Evolutionary conservation across 1,140 invertebrate species (phyloP).

Genomic region (Drosophila kepulauana): DNA sequence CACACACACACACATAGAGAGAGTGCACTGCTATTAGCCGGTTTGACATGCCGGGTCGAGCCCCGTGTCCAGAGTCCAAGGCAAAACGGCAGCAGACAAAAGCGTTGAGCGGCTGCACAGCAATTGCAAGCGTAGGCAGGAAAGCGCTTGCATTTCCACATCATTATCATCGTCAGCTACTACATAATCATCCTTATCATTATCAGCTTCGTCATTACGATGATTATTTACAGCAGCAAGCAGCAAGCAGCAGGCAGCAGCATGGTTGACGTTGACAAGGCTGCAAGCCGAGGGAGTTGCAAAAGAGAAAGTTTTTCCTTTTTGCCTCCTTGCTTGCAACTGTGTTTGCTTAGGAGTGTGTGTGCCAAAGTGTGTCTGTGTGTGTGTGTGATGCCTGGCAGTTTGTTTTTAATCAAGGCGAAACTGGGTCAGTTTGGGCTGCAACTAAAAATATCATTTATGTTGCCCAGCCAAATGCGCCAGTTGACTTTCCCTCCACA

Average conservation of each 20-base stretch:
- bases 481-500: slow-evolving; percentile 70
- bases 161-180: neutral
- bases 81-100: slow-evolving; percentile 37
- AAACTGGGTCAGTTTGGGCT: slow-evolving; percentile 79
- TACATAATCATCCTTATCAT: slow-evolving; percentile 18
- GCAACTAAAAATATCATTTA: slow-evolving; percentile 83
- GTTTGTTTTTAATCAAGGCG: slow-evolving; percentile 82
- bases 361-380: slow-evolving; percentile 23
- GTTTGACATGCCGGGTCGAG: slow-evolving; percentile 48
- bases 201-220: slow-evolving; percentile 8
- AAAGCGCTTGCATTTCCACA: slow-evolving; percentile 35
- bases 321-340: slow-evolving; percentile 38
- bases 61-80: slow-evolving; percentile 46
- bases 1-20: slow-evolving; percentile 10
- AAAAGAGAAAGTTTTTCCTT: slow-evolving; percentile 65
- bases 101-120: slow-evolving; percentile 47
- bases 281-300: slow-evolving; percentile 52
- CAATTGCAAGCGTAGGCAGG: slow-evolving; percentile 32
- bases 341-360: slow-evolving; percentile 54
- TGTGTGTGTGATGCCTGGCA: slow-evolving; percentile 54
- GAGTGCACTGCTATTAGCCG: slow-evolving; percentile 29
- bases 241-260: slow-evolving; percentile 10
- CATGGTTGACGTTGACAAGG: slow-evolving; percentile 43
- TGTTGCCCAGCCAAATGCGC: slow-evolving; percentile 66
- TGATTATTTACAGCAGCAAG: slow-evolving; percentile 24